Conservation (phyloP, 2,113 vertebrate species). For the Butastur rufipennis region DNA sequence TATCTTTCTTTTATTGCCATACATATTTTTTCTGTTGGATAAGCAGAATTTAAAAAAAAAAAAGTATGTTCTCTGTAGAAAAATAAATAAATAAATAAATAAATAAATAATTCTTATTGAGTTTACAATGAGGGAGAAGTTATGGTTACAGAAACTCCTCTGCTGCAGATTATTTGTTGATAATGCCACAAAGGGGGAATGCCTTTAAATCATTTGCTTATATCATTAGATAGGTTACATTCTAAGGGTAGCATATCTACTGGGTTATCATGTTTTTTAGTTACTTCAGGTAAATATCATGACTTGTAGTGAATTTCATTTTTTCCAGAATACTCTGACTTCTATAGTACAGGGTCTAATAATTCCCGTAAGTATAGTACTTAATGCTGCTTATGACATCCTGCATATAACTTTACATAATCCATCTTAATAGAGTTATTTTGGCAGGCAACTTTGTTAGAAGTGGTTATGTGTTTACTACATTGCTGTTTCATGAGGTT, state of each 20-base stretch:
- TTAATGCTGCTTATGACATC: not conserved
- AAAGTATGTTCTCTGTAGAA: not conserved
- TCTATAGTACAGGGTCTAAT: not conserved
- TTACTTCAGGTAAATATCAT: not conserved
- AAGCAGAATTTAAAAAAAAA: not conserved
- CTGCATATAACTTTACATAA: not conserved
- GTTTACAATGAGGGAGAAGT: not conserved
- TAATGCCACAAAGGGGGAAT: not conserved
- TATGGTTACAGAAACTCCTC: not conserved
- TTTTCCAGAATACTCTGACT: not conserved
- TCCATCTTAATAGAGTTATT: not conserved
- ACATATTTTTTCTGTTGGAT: not conserved
- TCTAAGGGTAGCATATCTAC: not conserved
- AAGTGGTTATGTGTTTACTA: slow-evolving; percentile 17
- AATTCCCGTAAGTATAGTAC: not conserved
- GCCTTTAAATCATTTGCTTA: not conserved
- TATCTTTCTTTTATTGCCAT: not conserved
- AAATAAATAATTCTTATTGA: not conserved
- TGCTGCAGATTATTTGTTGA: not conserved
- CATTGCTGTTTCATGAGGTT: slow-evolving; percentile 16
- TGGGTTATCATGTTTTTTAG: not conserved
- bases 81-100: not conserved
- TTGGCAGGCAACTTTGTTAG: slow-evolving; percentile 11
- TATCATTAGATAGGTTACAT: not conserved
- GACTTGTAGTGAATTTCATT: not conserved